Base-by-base conservation (phyloP, 2,888 invertebrate species). In the Pocota personata region DNA sequence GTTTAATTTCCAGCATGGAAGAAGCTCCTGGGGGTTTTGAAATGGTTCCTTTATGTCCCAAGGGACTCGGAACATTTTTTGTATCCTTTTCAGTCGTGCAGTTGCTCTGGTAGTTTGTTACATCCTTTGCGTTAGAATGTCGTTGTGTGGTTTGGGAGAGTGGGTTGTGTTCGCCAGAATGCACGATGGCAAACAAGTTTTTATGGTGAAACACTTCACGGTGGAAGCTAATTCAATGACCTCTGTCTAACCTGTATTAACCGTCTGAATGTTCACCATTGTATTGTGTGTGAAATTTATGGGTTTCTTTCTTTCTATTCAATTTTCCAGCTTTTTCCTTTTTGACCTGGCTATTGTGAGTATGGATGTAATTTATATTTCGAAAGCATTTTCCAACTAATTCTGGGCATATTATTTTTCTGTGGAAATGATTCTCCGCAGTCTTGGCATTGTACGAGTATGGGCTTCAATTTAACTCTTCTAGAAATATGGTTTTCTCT, bases 191-290 rank as follows among this genome's bases (percentile, higher is more conserved):
- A n/a, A n/a, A n/a, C n/a, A n/a, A n/a, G n/a, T n/a, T n/a, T 21
- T 14, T 35, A 1, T 21, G 57, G 14, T 14, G 30, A 19, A 35
- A 35, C 35, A 10, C 16, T 7, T 24, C 52, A 52, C 37, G 52
- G 21, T 30, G 55, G 16, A 19, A 19, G 19, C 40, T 46, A 57
- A 69, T 43, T 27, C 71, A 71, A 71, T 24, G 71, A 71, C 71
- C 71, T 64, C 32, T 21, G 3, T 12, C 19, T 32, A 64, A 64
- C 64, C 64, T 64, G 64, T 30, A 32, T 64, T 48, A 32, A 64
- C 19, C 64, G 48, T 64, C 64, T 35, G 57, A 58, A 58, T 32
- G 71, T 10, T 7, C 7, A 43, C 46, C 10, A 21, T 71, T 24
- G 46, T 46, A 43, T 57, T 43, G n/a, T 27, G 37, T 16, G 8